A percentile compares a stretch with the other conserved stretches of the same genome.
Conservation (phyloP, 2,888 invertebrate genomes). For the Patella caerulea region DNA sequence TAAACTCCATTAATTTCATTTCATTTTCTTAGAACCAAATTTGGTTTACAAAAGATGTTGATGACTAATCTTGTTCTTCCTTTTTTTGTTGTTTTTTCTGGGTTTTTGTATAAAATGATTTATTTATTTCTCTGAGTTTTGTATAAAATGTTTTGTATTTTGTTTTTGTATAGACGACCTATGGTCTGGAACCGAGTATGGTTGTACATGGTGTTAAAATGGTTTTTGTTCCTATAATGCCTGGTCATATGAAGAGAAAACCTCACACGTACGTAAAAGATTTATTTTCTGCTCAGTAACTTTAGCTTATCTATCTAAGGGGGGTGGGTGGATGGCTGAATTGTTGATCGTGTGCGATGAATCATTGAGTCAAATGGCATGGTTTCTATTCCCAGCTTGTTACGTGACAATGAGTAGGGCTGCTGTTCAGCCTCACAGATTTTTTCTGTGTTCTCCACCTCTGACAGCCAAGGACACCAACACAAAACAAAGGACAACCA, state of each 20-base stretch:
- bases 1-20: not conserved
- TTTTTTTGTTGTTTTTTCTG: conserved; percentile 8
- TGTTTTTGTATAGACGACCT: conserved; percentile 55
- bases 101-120: not conserved
- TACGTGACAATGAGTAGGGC: too few species aligned
- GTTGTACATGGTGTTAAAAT: conserved; percentile 70
- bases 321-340: too few species aligned
- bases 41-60: too few species aligned
- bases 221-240: conserved; percentile 70
- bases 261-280: conserved; percentile 59
- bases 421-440: too few species aligned
- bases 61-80: too few species aligned
- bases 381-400: too few species aligned
- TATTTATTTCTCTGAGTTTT: not conserved
- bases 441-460: too few species aligned
- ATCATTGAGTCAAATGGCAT: not conserved
- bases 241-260: conserved; percentile 67
- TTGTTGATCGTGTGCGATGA: not conserved
- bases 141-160: not conserved
- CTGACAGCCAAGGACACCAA: too few species aligned
- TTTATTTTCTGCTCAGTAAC: too few species aligned
- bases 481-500: too few species aligned
- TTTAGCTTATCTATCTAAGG: too few species aligned
- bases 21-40: not conserved
- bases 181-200: conserved; percentile 61